These are phyloP conservation scores for Sycobia sp. DNA, from an alignment of 1,140 invertebrate genomes.

Conservation along the genomic window DNA sequence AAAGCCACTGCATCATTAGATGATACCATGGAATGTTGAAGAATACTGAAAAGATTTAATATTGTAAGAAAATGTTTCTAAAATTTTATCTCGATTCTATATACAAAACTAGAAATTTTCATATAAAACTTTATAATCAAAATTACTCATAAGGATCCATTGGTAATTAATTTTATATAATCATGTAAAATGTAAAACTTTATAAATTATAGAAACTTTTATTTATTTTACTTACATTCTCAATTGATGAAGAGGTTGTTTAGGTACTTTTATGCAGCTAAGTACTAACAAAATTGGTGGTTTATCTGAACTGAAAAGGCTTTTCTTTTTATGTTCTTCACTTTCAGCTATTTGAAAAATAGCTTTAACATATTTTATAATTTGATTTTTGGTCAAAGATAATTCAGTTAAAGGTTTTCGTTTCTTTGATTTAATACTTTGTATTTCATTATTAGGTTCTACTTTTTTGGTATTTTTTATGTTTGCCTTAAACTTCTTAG, in stretches of 20 bases:
- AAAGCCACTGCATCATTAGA: slow-evolving; percentile 63
- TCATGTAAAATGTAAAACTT: slow-evolving; percentile 40
- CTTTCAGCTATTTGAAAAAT: slow-evolving; percentile 42
- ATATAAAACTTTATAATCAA: slow-evolving; percentile 52
- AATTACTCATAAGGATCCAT: slow-evolving; percentile 57
- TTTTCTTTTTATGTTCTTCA: slow-evolving; percentile 45
- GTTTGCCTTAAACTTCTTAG: not conserved
- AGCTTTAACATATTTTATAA: slow-evolving; percentile 43
- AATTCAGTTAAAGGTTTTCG: slow-evolving; percentile 6
- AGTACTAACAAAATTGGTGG: slow-evolving; percentile 57
- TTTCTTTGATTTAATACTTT: slow-evolving; percentile 18
- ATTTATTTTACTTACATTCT: slow-evolving; percentile 55
- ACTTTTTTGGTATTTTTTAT: not conserved
- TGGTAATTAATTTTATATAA: slow-evolving; percentile 50
- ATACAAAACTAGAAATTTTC: slow-evolving; percentile 32
- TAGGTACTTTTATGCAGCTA: slow-evolving; percentile 59
- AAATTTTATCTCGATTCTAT: too few relatives aligned
- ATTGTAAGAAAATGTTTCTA: slow-evolving; percentile 10
- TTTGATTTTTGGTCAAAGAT: slow-evolving; percentile 37
- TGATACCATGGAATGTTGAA: slow-evolving; percentile 63
- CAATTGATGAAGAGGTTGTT: slow-evolving; percentile 50
- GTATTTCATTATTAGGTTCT: slow-evolving; percentile 9
- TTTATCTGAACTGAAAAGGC: slow-evolving; percentile 50
- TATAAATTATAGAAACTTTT: slow-evolving; percentile 9
- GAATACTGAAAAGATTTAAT: slow-evolving; percentile 45